These are phyloP conservation scores for Avahi laniger DNA, from an alignment of 2,797 vertebrate species.

Conservation along the genomic window DNA sequence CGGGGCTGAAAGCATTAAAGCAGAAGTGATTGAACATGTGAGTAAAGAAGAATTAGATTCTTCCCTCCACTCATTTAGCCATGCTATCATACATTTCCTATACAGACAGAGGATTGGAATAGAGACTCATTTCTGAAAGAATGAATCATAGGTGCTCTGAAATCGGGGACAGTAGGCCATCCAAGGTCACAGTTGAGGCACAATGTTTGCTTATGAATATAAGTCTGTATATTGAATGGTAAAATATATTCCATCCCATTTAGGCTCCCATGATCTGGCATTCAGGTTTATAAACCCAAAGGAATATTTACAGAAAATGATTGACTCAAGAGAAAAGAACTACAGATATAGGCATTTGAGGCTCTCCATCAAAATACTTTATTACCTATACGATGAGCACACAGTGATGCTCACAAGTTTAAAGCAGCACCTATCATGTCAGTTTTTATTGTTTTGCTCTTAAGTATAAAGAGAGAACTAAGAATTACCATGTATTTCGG, in stretches of 20 bases:
- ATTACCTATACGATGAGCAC: not conserved
- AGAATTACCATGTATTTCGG: not conserved
- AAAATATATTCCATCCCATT: not conserved
- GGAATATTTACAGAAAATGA: not conserved
- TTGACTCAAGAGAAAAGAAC: not conserved
- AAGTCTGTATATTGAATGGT: not conserved
- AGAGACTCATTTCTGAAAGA: not conserved
- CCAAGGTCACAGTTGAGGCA: not conserved
- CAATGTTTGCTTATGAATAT: not conserved
- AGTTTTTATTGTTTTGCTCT: not conserved
- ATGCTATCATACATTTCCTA: not conserved
- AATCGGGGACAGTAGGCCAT: not conserved
- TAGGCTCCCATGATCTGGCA: not conserved
- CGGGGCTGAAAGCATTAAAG: not conserved
- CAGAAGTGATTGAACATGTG: not conserved
- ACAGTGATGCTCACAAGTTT: not conserved
- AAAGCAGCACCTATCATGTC: not conserved
- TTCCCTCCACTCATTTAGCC: not conserved
- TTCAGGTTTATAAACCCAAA: not conserved
- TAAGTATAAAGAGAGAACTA: not conserved
- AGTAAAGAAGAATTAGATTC: not conserved
- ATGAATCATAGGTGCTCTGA: not conserved
- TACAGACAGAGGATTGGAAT: accelerated
- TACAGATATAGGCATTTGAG: not conserved
- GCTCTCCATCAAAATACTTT: not conserved